Base-by-base conservation (phyloP, 2,797 vertebrate genomes). In the Ctenopoma kingsleyae region DNA sequence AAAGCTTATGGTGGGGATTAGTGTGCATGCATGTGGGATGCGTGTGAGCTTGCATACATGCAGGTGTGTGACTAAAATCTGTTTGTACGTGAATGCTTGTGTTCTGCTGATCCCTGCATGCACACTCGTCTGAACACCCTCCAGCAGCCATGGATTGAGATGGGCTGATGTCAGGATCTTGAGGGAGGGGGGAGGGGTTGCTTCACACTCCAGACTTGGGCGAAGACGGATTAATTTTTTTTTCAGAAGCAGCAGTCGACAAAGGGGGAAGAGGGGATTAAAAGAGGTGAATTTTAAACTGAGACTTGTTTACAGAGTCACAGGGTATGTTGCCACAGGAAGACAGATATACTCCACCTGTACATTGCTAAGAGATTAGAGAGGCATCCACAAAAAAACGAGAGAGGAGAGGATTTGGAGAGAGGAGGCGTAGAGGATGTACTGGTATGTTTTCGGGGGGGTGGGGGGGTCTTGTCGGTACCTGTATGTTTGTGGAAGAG, bases 21-120 rank as follows among this genome's bases (percentile, higher is more conserved):
- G 85, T 72, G 68, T 72, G 71, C 32, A 47, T 63, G 74, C 71
- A 72, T 35, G 56, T 67, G 73, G 80, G 73, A 67, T 74, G 65
- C 67, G 72, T 74, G 81, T 85, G 85, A 81, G 74, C 80, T 81
- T 80, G 82, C 83, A 86, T 80, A 83, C 82, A 82, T 87, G 78
- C 89, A 92, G 87, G 87, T 91, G 86, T 92, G 88, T 88, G 85
- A 90, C 86, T 85, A 91, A 90, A 17, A 87, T 86, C 89, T 80
- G 75, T 88, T 85, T 85, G 87, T 75, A 65, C 50, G 67, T 54
- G 74, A 76, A 79, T 78, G 77, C 76, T 74, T 71, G 78, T 84
- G 80, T 76, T 87, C 72, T 77, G 77, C 80, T 82, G 87, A 89
- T 82, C 79, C 82, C 75, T 76, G 85, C 80, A 63, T 68, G 62